Evolutionary conservation across 2,113 vertebrate genomes (phyloP).

Genomic region (Notarius quadriscutis): DNA sequence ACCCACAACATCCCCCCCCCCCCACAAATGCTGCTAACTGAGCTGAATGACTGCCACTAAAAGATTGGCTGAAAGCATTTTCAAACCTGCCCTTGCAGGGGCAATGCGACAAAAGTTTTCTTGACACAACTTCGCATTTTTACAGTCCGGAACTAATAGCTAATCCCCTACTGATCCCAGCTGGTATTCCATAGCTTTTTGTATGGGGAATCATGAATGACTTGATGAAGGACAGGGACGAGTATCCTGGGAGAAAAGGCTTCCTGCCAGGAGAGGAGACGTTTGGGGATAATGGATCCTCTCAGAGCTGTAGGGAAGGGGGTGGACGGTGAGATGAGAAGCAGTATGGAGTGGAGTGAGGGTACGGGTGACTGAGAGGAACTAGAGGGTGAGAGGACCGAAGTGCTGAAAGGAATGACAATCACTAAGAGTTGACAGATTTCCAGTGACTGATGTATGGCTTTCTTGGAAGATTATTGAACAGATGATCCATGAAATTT

Average conservation of each 20-base stretch:
- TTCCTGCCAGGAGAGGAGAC: slow-evolving; percentile 45
- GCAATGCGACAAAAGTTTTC: slow-evolving; percentile 41
- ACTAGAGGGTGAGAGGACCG: slow-evolving; percentile 3
- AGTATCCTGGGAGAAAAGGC: slow-evolving; percentile 46
- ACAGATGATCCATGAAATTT: slow-evolving; percentile 25
- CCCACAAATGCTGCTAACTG: slow-evolving; percentile 1
- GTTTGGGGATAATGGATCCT: slow-evolving; percentile 47
- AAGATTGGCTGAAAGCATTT: slow-evolving; percentile 26
- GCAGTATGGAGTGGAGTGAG: slow-evolving; percentile 26
- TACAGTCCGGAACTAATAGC: slow-evolving; percentile 40
- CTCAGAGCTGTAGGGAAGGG: slow-evolving; percentile 34
- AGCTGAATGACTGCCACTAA: slow-evolving; percentile 17
- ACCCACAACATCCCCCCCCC: slow-evolving; percentile 37
- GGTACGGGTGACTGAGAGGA: neutral
- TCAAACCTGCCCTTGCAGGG: slow-evolving; percentile 27
- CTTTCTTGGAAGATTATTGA: neutral
- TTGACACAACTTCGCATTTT: slow-evolving; percentile 30
- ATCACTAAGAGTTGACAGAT: slow-evolving; percentile 29
- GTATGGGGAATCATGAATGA: slow-evolving; percentile 49
- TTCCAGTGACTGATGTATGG: slow-evolving; percentile 47
- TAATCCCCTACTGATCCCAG: slow-evolving; percentile 42
- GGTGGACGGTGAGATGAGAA: slow-evolving; percentile 35
- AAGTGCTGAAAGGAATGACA: slow-evolving; percentile 25
- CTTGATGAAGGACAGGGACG: slow-evolving; percentile 47
- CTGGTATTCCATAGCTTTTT: slow-evolving; percentile 50